These are phyloP conservation scores for Phallusia fumigata DNA, from an alignment of 23 tunicate species.

Conservation along the genomic window DNA sequence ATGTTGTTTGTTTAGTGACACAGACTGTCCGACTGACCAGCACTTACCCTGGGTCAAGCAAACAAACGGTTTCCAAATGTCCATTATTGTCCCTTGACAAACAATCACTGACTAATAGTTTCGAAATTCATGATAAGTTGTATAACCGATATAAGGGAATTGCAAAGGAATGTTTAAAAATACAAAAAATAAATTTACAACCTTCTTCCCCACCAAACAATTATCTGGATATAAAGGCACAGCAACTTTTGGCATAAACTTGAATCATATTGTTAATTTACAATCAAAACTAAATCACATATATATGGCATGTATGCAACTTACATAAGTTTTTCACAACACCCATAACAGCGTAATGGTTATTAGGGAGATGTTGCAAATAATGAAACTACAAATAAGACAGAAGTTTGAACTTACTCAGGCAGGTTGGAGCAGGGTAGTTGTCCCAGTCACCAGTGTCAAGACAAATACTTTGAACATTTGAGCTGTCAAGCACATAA, in stretches of 20 bases:
- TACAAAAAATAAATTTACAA: no score
- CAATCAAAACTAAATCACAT: no score
- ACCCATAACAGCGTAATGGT: no score
- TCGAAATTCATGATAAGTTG: neutral
- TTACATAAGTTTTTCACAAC: no score
- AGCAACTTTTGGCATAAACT: no score
- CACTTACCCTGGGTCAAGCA: neutral
- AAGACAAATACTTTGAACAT: constrained; percentile 19
- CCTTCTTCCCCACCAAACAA: no score
- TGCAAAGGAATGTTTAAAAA: no score
- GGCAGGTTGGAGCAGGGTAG: constrained; percentile 28
- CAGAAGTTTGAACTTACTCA: constrained; percentile 27
- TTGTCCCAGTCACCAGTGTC: constrained; percentile 51
- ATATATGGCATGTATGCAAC: no score
- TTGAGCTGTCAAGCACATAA: constrained; percentile 20
- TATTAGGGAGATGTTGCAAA: no score
- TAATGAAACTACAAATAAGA: no score
- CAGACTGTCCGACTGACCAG: neutral
- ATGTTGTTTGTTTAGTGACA: neutral
- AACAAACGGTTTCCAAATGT: neutral
- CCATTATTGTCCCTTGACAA: neutral
- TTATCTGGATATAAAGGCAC: no score
- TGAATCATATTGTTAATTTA: no score
- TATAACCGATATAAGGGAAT: neutral
- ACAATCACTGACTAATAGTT: neutral